Base-by-base conservation (phyloP, 2,797 vertebrate species). In the Pangasius sanitwongsei region DNA sequence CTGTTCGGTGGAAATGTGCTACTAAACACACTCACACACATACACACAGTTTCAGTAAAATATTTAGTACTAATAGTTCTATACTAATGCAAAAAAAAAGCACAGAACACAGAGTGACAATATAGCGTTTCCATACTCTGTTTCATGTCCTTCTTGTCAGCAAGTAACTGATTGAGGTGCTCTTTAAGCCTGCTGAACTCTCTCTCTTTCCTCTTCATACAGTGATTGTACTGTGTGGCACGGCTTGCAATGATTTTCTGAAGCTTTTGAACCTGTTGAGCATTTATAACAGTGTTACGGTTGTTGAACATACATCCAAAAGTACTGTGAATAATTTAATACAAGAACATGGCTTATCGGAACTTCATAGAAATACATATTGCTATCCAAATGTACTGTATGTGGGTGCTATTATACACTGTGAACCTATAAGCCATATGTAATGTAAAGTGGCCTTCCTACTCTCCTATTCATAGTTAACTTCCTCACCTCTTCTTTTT, bases 151-250 rank as follows among this genome's bases (percentile, higher is more conserved):
- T 97, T 98, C 94, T 98, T 99, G 93, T 97, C 98, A 91, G 97
- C 97, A 82, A 99, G 96, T 87, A 99, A 96, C 80, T 99, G 98
- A 95, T 97, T 98, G 18, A 99, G 93, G 53, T 97, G 97, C 89
- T 99, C 98, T 91, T 97, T 99, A 90, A 99, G 93, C 94, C 98
- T 99, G 94, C 97, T 97, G 88, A 97, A 97, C 92, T 99, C 98
- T 91, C 97, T 96, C 87, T 99, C 98, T 94, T 98, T 99, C 93
- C 98, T 97, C 93, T 99, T 99, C 97, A 99, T 97, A 89, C 98
- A 98, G 81, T 99, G 98, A 93, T 98, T 99, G 93, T 98, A 99
- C 90, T 99, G 98, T 77, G 96, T 97, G 92, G 98, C 97, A 89
- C 98, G 97, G 93, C 97, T 99, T 86, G 98, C 95, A 93, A 99